Percentiles rank a stretch among this genome's conserved stretches.
These are phyloP conservation scores for Haemorhous mexicanus DNA, from an alignment of 2,113 vertebrate genomes.

Conservation along the genomic window DNA sequence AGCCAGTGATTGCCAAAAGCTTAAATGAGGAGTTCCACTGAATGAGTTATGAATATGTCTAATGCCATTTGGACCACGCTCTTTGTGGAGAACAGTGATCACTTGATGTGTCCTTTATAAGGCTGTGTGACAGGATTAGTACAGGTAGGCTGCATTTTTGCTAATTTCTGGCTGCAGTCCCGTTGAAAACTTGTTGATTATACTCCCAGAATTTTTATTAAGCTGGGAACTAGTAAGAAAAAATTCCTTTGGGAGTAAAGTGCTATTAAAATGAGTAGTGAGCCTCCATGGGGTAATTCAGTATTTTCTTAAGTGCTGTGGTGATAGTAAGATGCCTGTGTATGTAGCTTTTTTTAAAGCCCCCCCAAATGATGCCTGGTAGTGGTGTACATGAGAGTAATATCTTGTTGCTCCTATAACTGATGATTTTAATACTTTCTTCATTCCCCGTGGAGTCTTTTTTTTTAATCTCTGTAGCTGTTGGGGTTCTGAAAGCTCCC, in stretches of 20 bases:
- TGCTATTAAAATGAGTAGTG: neutral
- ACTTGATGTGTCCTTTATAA: neutral
- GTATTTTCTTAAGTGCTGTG: neutral
- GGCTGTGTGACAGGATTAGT: neutral
- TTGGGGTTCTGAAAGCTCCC: neutral
- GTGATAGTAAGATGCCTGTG: neutral
- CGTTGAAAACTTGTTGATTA: neutral
- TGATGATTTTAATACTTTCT: slow-evolving; percentile 8
- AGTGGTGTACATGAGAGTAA: neutral
- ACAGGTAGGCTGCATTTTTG: neutral
- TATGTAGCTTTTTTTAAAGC: neutral
- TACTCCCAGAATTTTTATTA: neutral
- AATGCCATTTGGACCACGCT: neutral
- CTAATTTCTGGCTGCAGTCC: neutral
- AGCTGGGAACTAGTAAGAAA: neutral
- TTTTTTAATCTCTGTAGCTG: neutral
- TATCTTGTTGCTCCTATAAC: neutral
- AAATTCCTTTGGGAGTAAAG: neutral
- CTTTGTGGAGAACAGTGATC: neutral
- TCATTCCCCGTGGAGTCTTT: neutral
- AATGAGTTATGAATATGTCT: neutral
- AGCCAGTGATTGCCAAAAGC: neutral
- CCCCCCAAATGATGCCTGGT: neutral
- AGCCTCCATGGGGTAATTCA: neutral
- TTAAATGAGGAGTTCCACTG: neutral